phyloP scores from a whole-genome alignment of 2,797 vertebrate species.

The Phoeniculus purpureus region DNA sequence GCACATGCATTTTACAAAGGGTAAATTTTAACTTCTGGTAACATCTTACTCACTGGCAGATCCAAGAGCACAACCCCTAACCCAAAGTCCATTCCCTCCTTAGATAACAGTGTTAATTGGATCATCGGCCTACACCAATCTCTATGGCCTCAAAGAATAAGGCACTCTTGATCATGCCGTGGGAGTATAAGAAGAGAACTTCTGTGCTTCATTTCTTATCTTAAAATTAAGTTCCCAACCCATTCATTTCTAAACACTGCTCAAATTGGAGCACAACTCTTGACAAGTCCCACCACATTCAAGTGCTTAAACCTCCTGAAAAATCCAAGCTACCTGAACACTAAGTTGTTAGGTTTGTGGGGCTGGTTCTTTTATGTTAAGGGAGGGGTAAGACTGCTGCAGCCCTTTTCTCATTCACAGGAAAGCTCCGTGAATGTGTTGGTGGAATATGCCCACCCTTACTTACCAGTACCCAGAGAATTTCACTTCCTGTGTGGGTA shows the following conservation, averaged over 20 bases:
- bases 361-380: background rate
- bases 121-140: background rate
- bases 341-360: background rate
- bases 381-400: background rate
- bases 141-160: background rate
- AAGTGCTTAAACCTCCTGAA: background rate
- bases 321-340: background rate
- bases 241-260: background rate
- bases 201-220: background rate
- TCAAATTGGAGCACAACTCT: background rate
- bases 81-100: background rate
- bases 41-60: background rate
- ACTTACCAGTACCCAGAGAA: background rate
- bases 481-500: background rate
- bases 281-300: background rate
- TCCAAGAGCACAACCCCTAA: background rate
- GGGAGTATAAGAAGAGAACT: background rate
- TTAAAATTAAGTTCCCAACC: background rate
- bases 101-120: background rate
- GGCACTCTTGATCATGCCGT: background rate
- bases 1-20: background rate
- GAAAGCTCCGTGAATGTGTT: background rate
- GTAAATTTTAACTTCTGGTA: slow-evolving; percentile 42
- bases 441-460: background rate
- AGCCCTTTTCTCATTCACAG: background rate